Evolutionary conservation across 2,113 vertebrate species (phyloP).

Genomic region (Lagopus muta): DNA sequence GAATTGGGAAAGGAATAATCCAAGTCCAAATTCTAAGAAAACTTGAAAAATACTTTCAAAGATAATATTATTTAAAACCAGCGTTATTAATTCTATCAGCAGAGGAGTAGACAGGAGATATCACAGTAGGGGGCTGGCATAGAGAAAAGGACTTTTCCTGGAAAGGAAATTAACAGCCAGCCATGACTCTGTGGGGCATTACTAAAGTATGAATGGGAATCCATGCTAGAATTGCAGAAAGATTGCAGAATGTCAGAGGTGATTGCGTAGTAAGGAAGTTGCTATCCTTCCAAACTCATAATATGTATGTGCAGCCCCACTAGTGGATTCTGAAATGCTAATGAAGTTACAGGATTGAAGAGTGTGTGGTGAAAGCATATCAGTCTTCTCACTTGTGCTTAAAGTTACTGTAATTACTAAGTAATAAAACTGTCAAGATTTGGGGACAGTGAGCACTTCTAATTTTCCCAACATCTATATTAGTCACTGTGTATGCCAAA

Average conservation of each 20-base stretch:
- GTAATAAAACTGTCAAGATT: background rate
- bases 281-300: background rate
- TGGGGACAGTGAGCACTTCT: background rate
- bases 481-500: background rate
- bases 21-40: background rate
- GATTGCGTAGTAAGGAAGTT: background rate
- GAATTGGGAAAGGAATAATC: background rate
- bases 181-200: background rate
- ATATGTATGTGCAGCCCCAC: background rate
- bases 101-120: background rate
- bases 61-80: background rate
- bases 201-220: background rate
- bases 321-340: constrained; percentile 28
- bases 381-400: background rate
- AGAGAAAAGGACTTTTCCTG: background rate
- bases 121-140: background rate
- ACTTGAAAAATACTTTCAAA: background rate
- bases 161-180: background rate
- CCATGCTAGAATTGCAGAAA: background rate
- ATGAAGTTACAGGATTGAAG: background rate
- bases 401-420: background rate
- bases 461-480: background rate
- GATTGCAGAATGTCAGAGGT: background rate
- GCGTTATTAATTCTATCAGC: background rate
- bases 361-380: background rate